These are phyloP conservation scores for Cossypha polioptera DNA, from an alignment of 2,797 vertebrate species.

Conservation along the genomic window DNA sequence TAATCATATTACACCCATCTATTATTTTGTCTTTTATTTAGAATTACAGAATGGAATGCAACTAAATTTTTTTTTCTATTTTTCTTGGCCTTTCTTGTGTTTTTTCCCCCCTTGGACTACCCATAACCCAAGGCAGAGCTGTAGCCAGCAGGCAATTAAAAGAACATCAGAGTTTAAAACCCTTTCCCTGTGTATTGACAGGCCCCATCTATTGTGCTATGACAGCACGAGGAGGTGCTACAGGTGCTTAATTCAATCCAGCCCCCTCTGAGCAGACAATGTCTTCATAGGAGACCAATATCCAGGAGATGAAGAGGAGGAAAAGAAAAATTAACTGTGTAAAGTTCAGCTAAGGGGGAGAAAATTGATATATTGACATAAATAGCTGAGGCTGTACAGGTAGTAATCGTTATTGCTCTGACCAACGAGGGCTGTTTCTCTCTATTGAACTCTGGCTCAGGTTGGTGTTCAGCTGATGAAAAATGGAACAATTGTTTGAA, in stretches of 20 bases:
- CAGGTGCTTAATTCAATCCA: constrained; percentile 22
- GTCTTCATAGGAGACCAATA: constrained; percentile 41
- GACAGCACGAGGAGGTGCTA: neutral
- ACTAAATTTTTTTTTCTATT: neutral
- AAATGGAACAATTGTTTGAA: constrained; percentile 28
- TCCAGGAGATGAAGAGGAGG: constrained; percentile 7
- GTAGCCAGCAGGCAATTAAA: constrained; percentile 30
- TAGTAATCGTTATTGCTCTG: constrained; percentile 40
- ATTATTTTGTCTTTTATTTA: neutral
- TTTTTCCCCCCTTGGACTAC: accelerated
- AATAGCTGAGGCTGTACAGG: constrained; percentile 29
- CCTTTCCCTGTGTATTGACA: constrained; percentile 19
- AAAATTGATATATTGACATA: constrained; percentile 60
- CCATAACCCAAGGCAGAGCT: neutral
- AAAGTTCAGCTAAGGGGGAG: constrained; percentile 41
- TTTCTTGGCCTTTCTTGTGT: neutral
- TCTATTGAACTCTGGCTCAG: constrained; percentile 7
- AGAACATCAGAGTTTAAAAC: constrained; percentile 33
- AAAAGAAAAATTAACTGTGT: constrained; percentile 32
- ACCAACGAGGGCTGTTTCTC: neutral
- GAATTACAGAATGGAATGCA: neutral
- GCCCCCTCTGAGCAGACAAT: neutral
- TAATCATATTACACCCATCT: too few species aligned
- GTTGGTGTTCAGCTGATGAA: constrained; percentile 37
- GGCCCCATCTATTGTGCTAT: neutral